These are phyloP conservation scores for Gopherus flavomarginatus DNA, from an alignment of 2,113 vertebrate genomes.

Conservation along the genomic window DNA sequence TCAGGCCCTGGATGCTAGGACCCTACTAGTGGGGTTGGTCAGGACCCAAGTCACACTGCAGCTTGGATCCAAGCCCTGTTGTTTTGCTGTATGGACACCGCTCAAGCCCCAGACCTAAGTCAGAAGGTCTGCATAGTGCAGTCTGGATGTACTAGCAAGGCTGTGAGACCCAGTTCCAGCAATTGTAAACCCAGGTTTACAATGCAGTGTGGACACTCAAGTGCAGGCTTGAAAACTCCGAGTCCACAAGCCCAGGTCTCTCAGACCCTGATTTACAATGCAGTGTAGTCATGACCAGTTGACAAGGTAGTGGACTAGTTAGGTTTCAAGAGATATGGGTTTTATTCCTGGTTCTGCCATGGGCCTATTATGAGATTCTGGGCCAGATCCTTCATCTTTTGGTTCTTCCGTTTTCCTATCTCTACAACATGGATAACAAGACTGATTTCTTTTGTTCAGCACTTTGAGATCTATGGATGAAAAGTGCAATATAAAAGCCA, in stretches of 20 bases:
- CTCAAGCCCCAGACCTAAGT: neutral
- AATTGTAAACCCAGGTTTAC: too few species aligned
- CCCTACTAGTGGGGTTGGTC: neutral
- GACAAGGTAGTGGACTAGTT: neutral
- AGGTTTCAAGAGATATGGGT: neutral
- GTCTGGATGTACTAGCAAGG: neutral
- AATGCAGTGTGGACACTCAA: neutral
- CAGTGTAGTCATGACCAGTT: neutral
- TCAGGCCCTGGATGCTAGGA: neutral
- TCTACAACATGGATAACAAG: neutral
- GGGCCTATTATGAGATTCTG: neutral
- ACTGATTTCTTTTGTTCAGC: neutral
- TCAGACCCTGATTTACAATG: too few species aligned
- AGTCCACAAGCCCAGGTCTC: too few species aligned
- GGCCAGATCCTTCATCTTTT: neutral
- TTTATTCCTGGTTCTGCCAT: neutral
- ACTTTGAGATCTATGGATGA: neutral
- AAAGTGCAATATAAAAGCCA: neutral
- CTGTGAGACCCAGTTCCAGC: neutral
- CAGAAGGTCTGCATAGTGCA: neutral
- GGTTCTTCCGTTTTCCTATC: neutral
- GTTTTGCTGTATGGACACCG: neutral
- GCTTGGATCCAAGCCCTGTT: neutral
- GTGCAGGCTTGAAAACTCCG: too few species aligned
- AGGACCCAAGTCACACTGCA: neutral